These are phyloP conservation scores for Nannoperca obscura DNA, from an alignment of 2,797 vertebrate species.

Conservation along the genomic window DNA sequence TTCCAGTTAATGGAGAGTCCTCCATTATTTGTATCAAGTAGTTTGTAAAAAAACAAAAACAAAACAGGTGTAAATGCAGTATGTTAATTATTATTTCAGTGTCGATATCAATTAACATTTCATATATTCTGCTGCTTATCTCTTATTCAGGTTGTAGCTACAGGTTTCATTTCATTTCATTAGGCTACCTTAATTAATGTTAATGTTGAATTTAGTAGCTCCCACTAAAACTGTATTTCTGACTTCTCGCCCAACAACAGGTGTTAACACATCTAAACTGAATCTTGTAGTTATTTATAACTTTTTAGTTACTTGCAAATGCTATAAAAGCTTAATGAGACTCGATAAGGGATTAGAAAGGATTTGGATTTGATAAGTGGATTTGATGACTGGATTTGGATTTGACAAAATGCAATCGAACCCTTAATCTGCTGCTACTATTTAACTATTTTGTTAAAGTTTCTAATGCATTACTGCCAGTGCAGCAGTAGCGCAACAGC, in stretches of 20 bases:
- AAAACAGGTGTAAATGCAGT: too few relatives aligned
- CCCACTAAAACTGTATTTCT: not conserved
- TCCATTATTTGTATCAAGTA: not conserved
- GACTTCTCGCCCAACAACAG: not conserved
- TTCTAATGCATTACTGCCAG: not conserved
- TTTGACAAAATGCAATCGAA: not conserved
- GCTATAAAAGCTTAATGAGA: not conserved
- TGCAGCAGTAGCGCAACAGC: not conserved
- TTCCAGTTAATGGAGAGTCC: not conserved
- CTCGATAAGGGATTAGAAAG: not conserved
- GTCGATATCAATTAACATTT: not conserved
- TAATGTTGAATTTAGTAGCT: not conserved
- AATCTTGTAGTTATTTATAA: not conserved
- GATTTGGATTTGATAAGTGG: not conserved
- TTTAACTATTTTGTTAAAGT: not conserved
- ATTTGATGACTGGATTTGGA: not conserved
- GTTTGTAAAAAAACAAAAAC: not conserved
- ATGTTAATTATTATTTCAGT: not conserved
- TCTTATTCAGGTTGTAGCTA: constrained; percentile 2
- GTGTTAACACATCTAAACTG: constrained; percentile 4
- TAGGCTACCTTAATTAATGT: not conserved
- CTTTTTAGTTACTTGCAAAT: not conserved
- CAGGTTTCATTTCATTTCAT: not conserved
- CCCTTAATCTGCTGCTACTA: too few relatives aligned
- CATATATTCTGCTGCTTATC: not conserved